Evolutionary conservation across 2,888 invertebrate genomes (phyloP), one percentile per base, ranked within the genome.

Genomic region (Drosophila planitibia): DNA sequence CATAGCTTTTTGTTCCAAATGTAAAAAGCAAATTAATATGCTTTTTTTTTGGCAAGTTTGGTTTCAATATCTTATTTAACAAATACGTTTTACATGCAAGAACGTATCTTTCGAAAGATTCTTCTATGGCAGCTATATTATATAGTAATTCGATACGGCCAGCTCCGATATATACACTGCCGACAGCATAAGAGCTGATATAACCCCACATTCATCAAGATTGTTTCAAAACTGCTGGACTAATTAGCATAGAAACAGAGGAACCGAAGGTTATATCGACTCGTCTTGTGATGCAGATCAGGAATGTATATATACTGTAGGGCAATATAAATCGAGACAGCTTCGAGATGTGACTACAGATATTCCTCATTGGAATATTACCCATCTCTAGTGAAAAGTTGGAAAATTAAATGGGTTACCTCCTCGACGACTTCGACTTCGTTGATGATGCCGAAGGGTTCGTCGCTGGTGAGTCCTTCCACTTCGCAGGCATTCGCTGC

Each of bases 351-450:
- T 7, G 7, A 47, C 22, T 16, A 47, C 22, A 14, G 7, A 22
- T 14, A 47, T 47, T 16, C 47, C 16, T 16, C 22, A 9, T 47
- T 25, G 47, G 25, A 47, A 16, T 25, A 47, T 19, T 10, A 12
- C 4, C 6, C 32, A 49, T 25, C 16, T 10, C 9, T 19, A 39
- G 14, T 35, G 9, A n/a, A 14, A 16, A 14, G 41, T 60, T 25
- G 47, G 7, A 25, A 16, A 28, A 9, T 9, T 22, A 52, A 54
- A 54, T 19, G 16, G 47, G 72, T 92, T 91, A 92, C 92, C 93
- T 86, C 86, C 72, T 92, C 91, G 32, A 52, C 82, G 55, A 92
- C 71, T 73, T 90, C 91, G 74, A 91, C 83, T 33, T 85, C 81
- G 76, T 85, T 90, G 61, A 91, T 76, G 58, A 92, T 87, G 54